phyloP scores from a whole-genome alignment of 1,140 invertebrate genomes.

The Hyphantria cunea region DNA sequence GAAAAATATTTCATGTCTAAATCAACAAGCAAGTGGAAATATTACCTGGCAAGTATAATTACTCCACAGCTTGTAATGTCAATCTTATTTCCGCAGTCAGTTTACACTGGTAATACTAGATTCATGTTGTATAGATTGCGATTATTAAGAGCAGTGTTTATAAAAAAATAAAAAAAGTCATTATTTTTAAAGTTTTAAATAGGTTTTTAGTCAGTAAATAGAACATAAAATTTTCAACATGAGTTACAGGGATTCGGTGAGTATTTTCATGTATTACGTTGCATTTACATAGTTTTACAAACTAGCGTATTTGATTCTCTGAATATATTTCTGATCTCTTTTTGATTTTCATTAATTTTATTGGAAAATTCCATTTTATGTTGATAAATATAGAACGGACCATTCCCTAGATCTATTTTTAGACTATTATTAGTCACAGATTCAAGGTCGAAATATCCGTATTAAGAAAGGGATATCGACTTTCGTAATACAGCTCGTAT shows the following conservation, averaged over 20 bases:
- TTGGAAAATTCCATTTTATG: slow-evolving; percentile 4
- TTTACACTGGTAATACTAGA: too few relatives aligned
- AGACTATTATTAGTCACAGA: slow-evolving; percentile 37
- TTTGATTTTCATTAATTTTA: neutral
- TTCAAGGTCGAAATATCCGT: slow-evolving; percentile 37
- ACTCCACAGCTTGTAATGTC: too few relatives aligned
- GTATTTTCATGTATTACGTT: slow-evolving; percentile 34
- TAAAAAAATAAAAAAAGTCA: slow-evolving; percentile 5
- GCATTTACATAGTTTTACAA: neutral
- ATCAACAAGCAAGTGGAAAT: too few relatives aligned
- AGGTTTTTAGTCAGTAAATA: neutral
- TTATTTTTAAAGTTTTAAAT: too few relatives aligned
- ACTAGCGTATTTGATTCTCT: slow-evolving; percentile 4
- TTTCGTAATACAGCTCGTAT: slow-evolving; percentile 22
- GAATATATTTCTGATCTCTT: too few relatives aligned
- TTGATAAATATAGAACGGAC: slow-evolving; percentile 28
- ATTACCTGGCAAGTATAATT: too few relatives aligned
- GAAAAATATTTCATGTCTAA: too few relatives aligned
- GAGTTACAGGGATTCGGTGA: slow-evolving; percentile 74
- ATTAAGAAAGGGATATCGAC: slow-evolving; percentile 29
- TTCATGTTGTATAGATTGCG: too few relatives aligned
- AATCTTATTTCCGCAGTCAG: too few relatives aligned
- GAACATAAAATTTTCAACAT: slow-evolving; percentile 40
- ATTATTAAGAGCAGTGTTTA: slow-evolving; percentile 8
- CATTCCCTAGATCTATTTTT: slow-evolving; percentile 38